A percentile compares a stretch with the other conserved stretches of the same genome.
phyloP scores from a whole-genome alignment of 2,888 invertebrate species.

The Diarsia rubi region DNA sequence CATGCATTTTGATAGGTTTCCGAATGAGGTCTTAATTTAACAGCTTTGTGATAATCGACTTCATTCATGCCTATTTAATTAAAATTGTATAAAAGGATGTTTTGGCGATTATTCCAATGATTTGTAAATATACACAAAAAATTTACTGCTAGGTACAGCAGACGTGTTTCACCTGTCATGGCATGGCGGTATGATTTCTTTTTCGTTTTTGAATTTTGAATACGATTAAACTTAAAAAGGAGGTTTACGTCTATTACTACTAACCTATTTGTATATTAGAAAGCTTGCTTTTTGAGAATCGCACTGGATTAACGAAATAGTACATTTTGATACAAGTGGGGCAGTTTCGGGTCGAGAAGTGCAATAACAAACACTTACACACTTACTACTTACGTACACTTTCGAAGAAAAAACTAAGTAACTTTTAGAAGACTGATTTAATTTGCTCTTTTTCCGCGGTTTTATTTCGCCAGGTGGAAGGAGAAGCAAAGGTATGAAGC shows the following conservation, averaged over 20 bases:
- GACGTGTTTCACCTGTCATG: not conserved
- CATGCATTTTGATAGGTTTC: conserved; percentile 79
- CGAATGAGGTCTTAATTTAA: conserved; percentile 24
- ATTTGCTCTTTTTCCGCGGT: too few relatives aligned
- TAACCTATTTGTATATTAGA: conserved; percentile 4
- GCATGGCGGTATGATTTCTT: not conserved
- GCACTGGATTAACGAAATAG: not conserved
- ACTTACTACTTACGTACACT: too few relatives aligned
- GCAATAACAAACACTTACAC: too few relatives aligned
- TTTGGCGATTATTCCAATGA: conserved; percentile 18
- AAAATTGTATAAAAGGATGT: conserved; percentile 29
- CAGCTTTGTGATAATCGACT: not conserved
- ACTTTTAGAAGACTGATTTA: too few relatives aligned
- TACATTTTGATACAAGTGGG: too few relatives aligned
- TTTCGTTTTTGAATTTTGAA: conserved; percentile 36
- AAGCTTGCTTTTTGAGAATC: conserved; percentile 2
- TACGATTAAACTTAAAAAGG: not conserved
- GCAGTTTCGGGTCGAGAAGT: too few relatives aligned
- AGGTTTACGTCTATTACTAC: not conserved
- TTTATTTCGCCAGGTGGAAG: too few relatives aligned
- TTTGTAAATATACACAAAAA: conserved; percentile 42
- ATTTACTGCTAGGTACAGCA: conserved; percentile 31
- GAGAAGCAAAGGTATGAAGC: too few relatives aligned
- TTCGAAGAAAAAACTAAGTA: too few relatives aligned
- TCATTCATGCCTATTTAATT: conserved; percentile 37